Conservation (phyloP, 37 sponge, comb jelly and placozoan species). For the Eunapius fragilis region DNA sequence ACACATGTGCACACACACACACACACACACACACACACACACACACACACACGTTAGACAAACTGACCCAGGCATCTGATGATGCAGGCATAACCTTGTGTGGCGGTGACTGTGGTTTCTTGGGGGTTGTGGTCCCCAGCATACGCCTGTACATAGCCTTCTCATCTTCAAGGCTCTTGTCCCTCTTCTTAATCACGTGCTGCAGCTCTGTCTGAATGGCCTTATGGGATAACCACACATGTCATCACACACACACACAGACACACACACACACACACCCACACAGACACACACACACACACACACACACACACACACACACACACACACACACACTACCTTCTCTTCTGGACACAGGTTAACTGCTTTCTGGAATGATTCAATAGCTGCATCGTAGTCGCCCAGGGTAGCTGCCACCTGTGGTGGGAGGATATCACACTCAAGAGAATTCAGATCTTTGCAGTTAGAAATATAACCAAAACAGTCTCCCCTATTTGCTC, state of each 20-base stretch:
- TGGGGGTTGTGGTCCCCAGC: neutral
- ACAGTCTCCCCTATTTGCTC: too few relatives aligned
- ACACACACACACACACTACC: constrained; percentile 10
- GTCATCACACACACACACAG: too few relatives aligned
- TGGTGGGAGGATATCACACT: neutral
- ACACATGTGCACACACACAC: too few relatives aligned
- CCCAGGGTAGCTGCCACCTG: constrained; percentile 35
- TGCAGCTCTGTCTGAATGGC: too few relatives aligned
- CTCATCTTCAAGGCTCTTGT: constrained; percentile 1
- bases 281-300: too few relatives aligned
- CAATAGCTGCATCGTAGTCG: constrained; percentile 50
- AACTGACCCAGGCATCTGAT: neutral
- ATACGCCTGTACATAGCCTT: constrained; percentile 6
- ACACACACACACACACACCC: too few relatives aligned
- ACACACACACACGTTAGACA: too few relatives aligned
- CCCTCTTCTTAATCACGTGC: too few relatives aligned
- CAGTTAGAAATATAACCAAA: too few relatives aligned
- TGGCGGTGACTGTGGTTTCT: constrained; percentile 1
- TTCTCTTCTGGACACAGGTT: constrained; percentile 59
- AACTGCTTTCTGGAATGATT: constrained; percentile 42
- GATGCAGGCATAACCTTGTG: neutral
- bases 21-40: too few relatives aligned
- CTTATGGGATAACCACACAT: too few relatives aligned
- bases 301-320: neutral
- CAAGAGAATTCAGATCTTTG: too few relatives aligned